Conservation (phyloP, 1,140 invertebrate species). For the Dendroctonus valens region DNA sequence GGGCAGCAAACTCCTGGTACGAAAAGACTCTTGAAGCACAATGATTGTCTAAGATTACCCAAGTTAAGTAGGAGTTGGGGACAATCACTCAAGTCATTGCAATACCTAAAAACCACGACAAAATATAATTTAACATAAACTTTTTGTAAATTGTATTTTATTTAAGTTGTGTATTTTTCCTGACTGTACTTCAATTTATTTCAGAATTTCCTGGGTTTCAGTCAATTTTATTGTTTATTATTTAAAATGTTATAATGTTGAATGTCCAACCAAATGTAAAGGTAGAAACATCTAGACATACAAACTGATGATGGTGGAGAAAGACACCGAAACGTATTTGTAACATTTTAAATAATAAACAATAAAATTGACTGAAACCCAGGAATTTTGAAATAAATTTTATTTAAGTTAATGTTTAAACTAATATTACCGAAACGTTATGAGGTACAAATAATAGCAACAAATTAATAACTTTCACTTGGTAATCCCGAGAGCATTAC, state of each 20-base stretch:
- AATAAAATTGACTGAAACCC: no score
- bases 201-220: no score
- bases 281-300: no score
- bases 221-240: no score
- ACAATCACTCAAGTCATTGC: constrained; percentile 85
- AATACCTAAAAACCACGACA: constrained; percentile 51
- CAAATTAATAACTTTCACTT: constrained; percentile 29
- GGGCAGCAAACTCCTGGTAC: constrained; percentile 91
- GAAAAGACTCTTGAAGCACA: constrained; percentile 90
- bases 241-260: no score
- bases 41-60: constrained; percentile 75
- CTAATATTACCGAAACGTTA: constrained; percentile 1
- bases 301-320: no score
- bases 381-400: no score
- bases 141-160: constrained; percentile 3
- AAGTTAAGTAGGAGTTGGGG: constrained; percentile 83
- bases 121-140: background rate
- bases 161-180: no score
- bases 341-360: no score
- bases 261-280: no score
- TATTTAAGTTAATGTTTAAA: background rate
- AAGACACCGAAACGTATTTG: no score
- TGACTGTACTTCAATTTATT: no score
- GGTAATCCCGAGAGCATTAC: constrained; percentile 26
- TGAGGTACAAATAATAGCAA: constrained; percentile 9